A percentile compares a stretch with the other conserved stretches of the same genome.
Evolutionary conservation across 1,140 invertebrate species (phyloP).

Genomic region (Cotesia vestalis): DNA sequence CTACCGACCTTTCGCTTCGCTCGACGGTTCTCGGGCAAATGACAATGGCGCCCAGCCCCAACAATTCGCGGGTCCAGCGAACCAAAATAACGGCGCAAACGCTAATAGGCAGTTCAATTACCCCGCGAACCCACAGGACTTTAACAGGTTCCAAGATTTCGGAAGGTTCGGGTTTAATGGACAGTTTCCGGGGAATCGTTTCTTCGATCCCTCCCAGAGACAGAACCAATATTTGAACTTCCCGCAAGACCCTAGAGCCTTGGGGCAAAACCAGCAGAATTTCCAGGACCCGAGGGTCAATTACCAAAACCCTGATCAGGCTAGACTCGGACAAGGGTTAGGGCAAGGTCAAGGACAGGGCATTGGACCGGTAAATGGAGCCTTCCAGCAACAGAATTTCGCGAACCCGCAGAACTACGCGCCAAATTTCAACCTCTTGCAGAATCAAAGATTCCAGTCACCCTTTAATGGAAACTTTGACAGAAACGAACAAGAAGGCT

Average conservation of each 20-base stretch:
- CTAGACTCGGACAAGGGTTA: not conserved
- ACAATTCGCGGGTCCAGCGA: not conserved
- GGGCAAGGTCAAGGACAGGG: too few relatives aligned
- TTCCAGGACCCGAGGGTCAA: not conserved
- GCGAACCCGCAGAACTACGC: conserved; percentile 14
- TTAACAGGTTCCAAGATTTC: conserved; percentile 26
- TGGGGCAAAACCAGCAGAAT: not conserved
- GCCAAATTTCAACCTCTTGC: conserved; percentile 29
- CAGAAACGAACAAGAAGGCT: conserved; percentile 27
- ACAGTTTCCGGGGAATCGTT: conserved; percentile 9
- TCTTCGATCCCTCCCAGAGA: conserved; percentile 16
- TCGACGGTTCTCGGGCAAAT: not conserved
- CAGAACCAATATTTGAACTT: not conserved
- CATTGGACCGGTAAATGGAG: not conserved
- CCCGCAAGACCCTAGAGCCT: not conserved
- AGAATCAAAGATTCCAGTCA: conserved; percentile 29
- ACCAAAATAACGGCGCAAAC: too few relatives aligned
- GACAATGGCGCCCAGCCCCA: conserved; percentile 15
- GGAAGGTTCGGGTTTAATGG: conserved; percentile 27
- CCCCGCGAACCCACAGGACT: not conserved
- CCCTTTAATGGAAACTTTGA: conserved; percentile 21
- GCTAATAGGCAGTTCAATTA: conserved; percentile 1
- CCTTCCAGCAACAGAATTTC: not conserved
- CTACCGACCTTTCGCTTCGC: conserved; percentile 9
- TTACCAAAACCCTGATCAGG: not conserved